Evolutionary conservation across 2,888 invertebrate genomes (phyloP).

Genomic region (Syritta pipiens): DNA sequence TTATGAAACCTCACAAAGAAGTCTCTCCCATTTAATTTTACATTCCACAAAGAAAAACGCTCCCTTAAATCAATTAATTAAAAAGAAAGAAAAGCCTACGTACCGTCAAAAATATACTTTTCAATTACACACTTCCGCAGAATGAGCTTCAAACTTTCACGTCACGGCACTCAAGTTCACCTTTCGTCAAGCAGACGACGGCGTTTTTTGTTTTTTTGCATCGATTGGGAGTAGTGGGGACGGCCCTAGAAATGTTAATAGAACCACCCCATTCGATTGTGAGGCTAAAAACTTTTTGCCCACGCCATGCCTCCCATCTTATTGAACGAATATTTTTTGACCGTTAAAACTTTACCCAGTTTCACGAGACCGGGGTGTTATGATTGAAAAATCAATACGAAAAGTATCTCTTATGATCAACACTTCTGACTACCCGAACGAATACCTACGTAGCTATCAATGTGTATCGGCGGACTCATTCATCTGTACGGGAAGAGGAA

Average conservation of each 20-base stretch:
- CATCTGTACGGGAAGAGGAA: not conserved
- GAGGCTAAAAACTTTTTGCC: not conserved
- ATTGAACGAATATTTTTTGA: not conserved
- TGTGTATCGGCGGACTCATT: slow-evolving; percentile 10
- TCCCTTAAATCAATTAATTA: slow-evolving; percentile 10
- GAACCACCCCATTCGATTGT: not conserved
- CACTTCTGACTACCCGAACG: slow-evolving; percentile 27
- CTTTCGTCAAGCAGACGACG: not conserved
- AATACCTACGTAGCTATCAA: slow-evolving; percentile 8
- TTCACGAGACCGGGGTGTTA: not conserved
- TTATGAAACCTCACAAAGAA: too few relatives aligned
- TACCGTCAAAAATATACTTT: not conserved
- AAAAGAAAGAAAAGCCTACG: not conserved
- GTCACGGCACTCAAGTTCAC: not conserved
- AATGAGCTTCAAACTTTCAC: not conserved
- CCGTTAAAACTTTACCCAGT: slow-evolving; percentile 6
- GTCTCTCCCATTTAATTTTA: too few relatives aligned
- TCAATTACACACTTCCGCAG: slow-evolving; percentile 1
- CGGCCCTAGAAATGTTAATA: slow-evolving; percentile 13
- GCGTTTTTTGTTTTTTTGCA: too few relatives aligned
- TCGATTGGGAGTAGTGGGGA: too few relatives aligned
- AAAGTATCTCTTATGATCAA: slow-evolving; percentile 48
- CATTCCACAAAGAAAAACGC: not conserved
- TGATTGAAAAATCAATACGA: slow-evolving; percentile 50
- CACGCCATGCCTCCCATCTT: not conserved